Evolutionary conservation across 2,888 invertebrate species (phyloP).

Genomic region (Allygus modestus): DNA sequence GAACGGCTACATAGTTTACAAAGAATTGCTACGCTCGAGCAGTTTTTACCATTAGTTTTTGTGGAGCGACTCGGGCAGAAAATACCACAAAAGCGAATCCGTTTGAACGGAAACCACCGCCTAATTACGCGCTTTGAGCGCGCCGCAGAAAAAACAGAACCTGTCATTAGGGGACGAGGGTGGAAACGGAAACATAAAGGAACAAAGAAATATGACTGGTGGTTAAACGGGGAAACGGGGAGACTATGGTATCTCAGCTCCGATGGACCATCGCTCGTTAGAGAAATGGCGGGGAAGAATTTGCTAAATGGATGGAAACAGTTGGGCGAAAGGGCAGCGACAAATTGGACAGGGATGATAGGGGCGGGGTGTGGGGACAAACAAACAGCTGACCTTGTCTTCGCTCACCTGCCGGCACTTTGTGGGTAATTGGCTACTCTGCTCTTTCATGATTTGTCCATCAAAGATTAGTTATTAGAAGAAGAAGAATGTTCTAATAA

Average conservation of each 20-base stretch:
- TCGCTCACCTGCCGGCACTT: background rate
- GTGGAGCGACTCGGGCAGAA: constrained; percentile 31
- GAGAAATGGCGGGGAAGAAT: constrained; percentile 42
- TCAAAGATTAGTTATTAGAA: no score
- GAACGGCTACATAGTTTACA: constrained; percentile 14
- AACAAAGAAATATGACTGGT: constrained; percentile 16
- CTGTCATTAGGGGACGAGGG: constrained; percentile 4
- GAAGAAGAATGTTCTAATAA: no score
- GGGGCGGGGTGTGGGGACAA: background rate
- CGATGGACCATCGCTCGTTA: background rate
- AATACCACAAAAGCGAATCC: constrained; percentile 34
- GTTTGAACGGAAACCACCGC: constrained; percentile 46
- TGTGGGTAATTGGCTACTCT: background rate
- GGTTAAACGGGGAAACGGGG: constrained; percentile 1
- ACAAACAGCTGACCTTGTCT: constrained; percentile 5
- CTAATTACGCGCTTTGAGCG: constrained; percentile 1
- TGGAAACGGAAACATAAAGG: constrained; percentile 30
- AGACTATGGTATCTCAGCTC: background rate
- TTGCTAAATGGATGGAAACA: constrained; percentile 49
- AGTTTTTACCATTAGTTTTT: constrained; percentile 33
- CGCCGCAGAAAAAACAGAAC: constrained; percentile 22
- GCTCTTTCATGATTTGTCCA: no score
- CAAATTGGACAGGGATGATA: background rate
- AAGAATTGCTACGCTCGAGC: background rate
- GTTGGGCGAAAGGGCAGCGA: constrained; percentile 20